Evolutionary conservation across 1,140 invertebrate species (phyloP).

Genomic region (Apis mellifera): DNA sequence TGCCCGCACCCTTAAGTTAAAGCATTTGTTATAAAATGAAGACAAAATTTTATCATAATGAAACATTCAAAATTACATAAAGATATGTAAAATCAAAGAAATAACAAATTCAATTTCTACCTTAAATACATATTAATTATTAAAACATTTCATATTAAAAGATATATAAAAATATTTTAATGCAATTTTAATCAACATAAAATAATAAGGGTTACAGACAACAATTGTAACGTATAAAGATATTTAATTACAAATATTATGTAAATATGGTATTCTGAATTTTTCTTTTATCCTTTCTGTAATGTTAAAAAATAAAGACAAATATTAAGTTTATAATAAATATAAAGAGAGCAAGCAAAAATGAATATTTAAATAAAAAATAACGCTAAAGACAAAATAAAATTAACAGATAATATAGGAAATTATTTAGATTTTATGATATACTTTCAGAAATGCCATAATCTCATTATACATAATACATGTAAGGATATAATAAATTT

Average conservation of each 20-base stretch:
- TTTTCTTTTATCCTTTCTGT: background rate
- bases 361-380: background rate
- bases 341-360: conserved; percentile 10
- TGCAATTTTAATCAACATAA: background rate
- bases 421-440: conserved; percentile 3
- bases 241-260: conserved; percentile 14
- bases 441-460: background rate
- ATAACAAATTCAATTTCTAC: background rate
- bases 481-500: conserved; percentile 6
- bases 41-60: background rate
- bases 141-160: background rate
- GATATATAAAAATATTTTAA: background rate
- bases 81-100: background rate
- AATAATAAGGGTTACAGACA: conserved; percentile 3
- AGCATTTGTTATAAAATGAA: background rate
- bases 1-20: background rate
- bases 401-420: background rate
- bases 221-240: background rate
- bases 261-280: background rate
- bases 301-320: background rate
- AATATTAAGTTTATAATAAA: conserved; percentile 1
- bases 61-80: background rate
- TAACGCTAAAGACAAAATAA: background rate
- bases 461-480: background rate
- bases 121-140: background rate